Base-by-base conservation (phyloP, 92 coral and sea anemone genomes). In the Muricea muricata region DNA sequence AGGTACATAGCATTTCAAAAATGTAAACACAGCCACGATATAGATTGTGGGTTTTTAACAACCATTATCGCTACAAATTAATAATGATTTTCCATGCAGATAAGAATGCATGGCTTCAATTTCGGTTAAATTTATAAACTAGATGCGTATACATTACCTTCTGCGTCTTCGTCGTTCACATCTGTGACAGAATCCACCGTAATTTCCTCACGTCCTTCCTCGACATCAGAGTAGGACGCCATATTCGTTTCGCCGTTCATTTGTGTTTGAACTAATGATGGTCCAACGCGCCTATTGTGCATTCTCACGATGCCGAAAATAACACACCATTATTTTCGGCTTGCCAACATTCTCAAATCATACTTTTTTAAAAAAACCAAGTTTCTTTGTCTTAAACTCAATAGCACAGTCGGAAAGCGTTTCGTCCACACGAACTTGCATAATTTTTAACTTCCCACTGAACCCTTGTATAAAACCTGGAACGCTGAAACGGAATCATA, bases 211-310 rank as follows among this genome's bases (percentile, higher is more conserved):
- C 23, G 65, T 75, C 31, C 79, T 40, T 46, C 79, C 46, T 50
- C 57, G 34, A 21, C 60, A 39, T 73, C 33, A 34, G 80, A n/a
- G n/a, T n/a, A n/a, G n/a, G n/a, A 48, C 61, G 80, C 80, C 80
- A 75, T 75, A 17, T 46, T 75, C 5, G 24, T 47, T 26, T 10
- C 21, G 30, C 70, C 21, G 70, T 75, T 29, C 11, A 2, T 45
- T 15, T 28, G 6, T 75, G 41, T 26, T 50, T 47, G 65, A 52
- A 54, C 39, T 48, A 2, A 8, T 17, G 52, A 52, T 28, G 80
- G 80, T 29, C 23, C 80, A 46, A 75, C 65, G 7, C 80, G 80
- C 13, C 80, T 47, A 75, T 75, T 75, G 40, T 24, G 80, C 80
- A 75, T 75, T 75, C 37, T 75, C 23, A 23, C 17, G 65, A 29